These are phyloP conservation scores for human (Homo sapiens) DNA, from an alignment of 2,113 vertebrate genomes.

Conservation along the genomic window DNA sequence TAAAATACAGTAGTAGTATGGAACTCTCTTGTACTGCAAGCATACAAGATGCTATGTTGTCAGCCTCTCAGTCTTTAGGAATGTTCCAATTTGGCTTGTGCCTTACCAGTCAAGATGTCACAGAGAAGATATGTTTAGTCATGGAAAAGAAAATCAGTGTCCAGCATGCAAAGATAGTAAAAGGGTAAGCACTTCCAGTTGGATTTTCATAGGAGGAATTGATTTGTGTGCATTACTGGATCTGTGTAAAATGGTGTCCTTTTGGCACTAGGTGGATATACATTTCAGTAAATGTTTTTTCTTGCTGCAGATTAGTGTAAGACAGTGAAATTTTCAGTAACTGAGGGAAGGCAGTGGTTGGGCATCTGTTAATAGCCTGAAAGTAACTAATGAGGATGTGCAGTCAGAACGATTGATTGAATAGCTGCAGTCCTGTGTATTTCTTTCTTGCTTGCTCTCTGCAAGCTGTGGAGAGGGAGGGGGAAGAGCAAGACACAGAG, in stretches of 20 bases:
- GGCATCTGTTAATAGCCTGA: constrained; percentile 86
- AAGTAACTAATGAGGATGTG: constrained; percentile 91
- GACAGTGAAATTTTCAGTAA: constrained; percentile 74
- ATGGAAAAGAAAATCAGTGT: constrained; percentile 65
- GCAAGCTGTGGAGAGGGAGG: constrained; percentile 82
- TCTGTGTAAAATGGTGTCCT: constrained; percentile 75
- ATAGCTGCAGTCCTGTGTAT: constrained; percentile 89
- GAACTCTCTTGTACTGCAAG: constrained; percentile 63
- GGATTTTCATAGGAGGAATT: constrained; percentile 53
- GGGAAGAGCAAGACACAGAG: constrained; percentile 74
- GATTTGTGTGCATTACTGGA: constrained; percentile 54
- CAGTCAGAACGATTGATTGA: constrained; percentile 92
- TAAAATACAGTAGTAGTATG: constrained; percentile 11
- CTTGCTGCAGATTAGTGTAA: constrained; percentile 72
- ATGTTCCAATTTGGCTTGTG: constrained; percentile 69
- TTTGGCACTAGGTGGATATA: constrained; percentile 75
- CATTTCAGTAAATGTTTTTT: constrained; percentile 72
- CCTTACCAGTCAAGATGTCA: constrained; percentile 60
- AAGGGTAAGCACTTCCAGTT: constrained; percentile 69
- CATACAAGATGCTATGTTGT: constrained; percentile 36
- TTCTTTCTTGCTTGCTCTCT: constrained; percentile 77
- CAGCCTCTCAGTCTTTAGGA: constrained; percentile 46
- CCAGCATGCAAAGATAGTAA: constrained; percentile 38
- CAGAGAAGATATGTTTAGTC: constrained; percentile 46
- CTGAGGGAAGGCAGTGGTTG: constrained; percentile 73